Base-by-base conservation (phyloP, 2,888 invertebrate genomes). In the Clivina fossor region DNA sequence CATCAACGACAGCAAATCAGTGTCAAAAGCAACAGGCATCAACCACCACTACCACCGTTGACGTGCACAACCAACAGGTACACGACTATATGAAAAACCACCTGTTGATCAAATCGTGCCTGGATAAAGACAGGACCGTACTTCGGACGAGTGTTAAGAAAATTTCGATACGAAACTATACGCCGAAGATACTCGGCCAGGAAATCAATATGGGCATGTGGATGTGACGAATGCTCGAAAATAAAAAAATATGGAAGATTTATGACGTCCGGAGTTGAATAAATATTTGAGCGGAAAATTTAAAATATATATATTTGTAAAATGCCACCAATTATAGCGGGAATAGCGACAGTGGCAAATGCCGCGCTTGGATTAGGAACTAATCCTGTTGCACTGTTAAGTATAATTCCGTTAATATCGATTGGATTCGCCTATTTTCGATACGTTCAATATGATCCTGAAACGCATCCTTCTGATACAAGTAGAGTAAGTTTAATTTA, bases 361-460 rank as follows among this genome's bases (percentile, higher is more conserved):
- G 64, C 71, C 19, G 71, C 72, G 5, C 62, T 71, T 16, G 69
- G 72, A 24, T 57, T 73, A 8, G 67, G 69, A 51, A 64, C 69
- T 64, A 71, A 73, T 69, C 68, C 76, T 60, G 78, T 86, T 73
- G 79, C 81, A 62, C 74, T 85, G 71, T 78, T 86, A 72, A 83
- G 89, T 65, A 78, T 91, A 73, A 83, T 91, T 71, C 90, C 91
- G 65, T 80, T 91, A 65, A 79, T 91, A 71, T 88, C 90, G 60
- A 83, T 89, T 64, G 89, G 90, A 66, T 78, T 90, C 71, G 85
- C 89, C 65, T 86, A 85, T 72, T 86, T 88, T 78, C 82, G 86
- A 68, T 92, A 92, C 77, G 82, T 86, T 71, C 83, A 82, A 68
- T 80, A 83, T 66, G 93, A 93, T 75, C 92, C 92, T 58, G 93